These are phyloP conservation scores for Leucoraja erinaceus DNA, from an alignment of 2,113 vertebrate genomes.

Conservation along the genomic window DNA sequence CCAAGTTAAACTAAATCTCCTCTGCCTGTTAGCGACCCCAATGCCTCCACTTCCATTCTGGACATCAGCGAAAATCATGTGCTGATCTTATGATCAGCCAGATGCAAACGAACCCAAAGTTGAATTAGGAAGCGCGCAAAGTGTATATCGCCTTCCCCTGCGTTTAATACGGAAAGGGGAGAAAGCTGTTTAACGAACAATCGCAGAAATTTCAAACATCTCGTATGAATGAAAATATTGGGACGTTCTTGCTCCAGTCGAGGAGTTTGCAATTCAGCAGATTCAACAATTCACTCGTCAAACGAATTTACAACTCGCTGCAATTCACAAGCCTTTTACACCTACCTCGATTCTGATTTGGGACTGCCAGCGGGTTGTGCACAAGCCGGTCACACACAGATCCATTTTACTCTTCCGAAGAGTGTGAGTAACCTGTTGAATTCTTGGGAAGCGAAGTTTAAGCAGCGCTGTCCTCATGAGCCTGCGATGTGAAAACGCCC, in stretches of 20 bases:
- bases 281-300: background rate
- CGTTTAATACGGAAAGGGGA: background rate
- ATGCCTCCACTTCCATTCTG: too few relatives aligned
- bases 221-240: background rate
- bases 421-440: background rate
- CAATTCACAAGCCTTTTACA: background rate
- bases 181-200: background rate
- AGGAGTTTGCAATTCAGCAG: too few relatives aligned
- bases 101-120: background rate
- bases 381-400: background rate
- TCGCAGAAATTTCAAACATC: background rate
- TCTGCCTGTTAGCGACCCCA: too few relatives aligned
- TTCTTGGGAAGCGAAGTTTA: conserved; percentile 28
- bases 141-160: background rate
- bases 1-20: too few relatives aligned
- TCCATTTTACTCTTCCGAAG: background rate
- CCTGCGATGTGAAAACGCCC: conserved; percentile 3
- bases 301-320: background rate
- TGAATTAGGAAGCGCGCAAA: background rate
- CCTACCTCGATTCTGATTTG: background rate
- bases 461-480: background rate
- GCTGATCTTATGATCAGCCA: background rate
- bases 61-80: too few relatives aligned
- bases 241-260: background rate
- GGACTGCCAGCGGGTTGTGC: background rate